Evolutionary conservation across 53 echinoderm and acorn worm species (phyloP).

Genomic region (Hippasteria phrygiana): DNA sequence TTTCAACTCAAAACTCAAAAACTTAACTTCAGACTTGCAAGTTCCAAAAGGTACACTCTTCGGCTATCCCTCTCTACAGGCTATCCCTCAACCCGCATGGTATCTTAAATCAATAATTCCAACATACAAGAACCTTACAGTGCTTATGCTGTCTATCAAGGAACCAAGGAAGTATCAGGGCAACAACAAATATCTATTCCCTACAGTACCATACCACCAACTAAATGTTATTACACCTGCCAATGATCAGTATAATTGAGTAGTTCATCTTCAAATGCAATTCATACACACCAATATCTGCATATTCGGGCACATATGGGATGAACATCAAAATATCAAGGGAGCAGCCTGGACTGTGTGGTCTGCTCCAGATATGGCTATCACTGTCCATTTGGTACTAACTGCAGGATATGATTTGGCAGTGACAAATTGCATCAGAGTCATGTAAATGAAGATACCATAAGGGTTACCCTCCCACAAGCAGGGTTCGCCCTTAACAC

Average conservation of each 20-base stretch:
- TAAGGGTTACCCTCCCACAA: not conserved
- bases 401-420: not conserved
- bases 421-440: constrained; percentile 11
- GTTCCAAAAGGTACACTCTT: no score
- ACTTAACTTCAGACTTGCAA: no score
- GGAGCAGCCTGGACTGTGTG: not conserved
- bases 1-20: no score
- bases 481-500: not conserved
- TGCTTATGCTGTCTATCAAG: no score
- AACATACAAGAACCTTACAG: no score
- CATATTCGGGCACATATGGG: not conserved
- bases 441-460: not conserved
- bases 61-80: no score
- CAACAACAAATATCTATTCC: no score
- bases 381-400: not conserved
- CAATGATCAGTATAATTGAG: not conserved
- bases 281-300: not conserved
- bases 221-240: no score
- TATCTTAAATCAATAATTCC: no score
- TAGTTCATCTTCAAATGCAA: not conserved
- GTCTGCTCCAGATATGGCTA: constrained; percentile 33
- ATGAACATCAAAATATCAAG: not conserved
- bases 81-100: no score
- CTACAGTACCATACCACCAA: no score
- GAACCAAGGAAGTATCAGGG: no score